A percentile compares a stretch with the other conserved stretches of the same genome.
Evolutionary conservation across 1,140 invertebrate genomes (phyloP).

Genomic region (Euschistus heros): DNA sequence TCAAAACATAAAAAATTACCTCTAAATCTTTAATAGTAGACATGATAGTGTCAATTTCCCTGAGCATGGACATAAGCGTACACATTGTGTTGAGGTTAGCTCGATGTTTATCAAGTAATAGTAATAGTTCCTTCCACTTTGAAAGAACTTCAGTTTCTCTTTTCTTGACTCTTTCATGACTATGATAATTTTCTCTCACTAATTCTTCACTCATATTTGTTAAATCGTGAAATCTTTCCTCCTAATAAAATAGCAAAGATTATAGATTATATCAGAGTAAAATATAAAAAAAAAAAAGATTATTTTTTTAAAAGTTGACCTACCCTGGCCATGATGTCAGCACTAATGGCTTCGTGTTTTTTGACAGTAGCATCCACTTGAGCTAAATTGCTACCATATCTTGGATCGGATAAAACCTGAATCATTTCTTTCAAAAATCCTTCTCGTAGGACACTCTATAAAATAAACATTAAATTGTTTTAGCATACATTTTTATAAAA

Average conservation of each 20-base stretch:
- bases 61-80: slow-evolving; percentile 69
- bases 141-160: slow-evolving; percentile 78
- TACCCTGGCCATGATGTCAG: slow-evolving; percentile 82
- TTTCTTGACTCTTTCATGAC: slow-evolving; percentile 65
- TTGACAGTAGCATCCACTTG: slow-evolving; percentile 96
- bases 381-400: slow-evolving; percentile 77
- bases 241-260: slow-evolving; percentile 41
- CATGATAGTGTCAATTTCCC: slow-evolving; percentile 85
- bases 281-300: slow-evolving; percentile 17
- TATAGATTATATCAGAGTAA: not conserved
- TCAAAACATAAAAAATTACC: slow-evolving; percentile 35
- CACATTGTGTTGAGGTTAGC: slow-evolving; percentile 63
- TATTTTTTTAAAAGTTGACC: slow-evolving; percentile 21
- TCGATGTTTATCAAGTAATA: slow-evolving; percentile 76
- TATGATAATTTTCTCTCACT: slow-evolving; percentile 84
- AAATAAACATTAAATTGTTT: slow-evolving; percentile 25
- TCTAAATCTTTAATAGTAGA: slow-evolving; percentile 71
- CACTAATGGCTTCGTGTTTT: slow-evolving; percentile 96
- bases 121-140: slow-evolving; percentile 77
- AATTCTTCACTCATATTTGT: slow-evolving; percentile 85
- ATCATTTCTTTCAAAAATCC: slow-evolving; percentile 98
- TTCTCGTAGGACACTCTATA: slow-evolving; percentile 72
- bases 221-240: slow-evolving; percentile 88
- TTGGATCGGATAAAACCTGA: slow-evolving; percentile 83
- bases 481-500: not conserved